phyloP scores from a whole-genome alignment of 2,888 invertebrate species.

The Spicauda simplicius region DNA sequence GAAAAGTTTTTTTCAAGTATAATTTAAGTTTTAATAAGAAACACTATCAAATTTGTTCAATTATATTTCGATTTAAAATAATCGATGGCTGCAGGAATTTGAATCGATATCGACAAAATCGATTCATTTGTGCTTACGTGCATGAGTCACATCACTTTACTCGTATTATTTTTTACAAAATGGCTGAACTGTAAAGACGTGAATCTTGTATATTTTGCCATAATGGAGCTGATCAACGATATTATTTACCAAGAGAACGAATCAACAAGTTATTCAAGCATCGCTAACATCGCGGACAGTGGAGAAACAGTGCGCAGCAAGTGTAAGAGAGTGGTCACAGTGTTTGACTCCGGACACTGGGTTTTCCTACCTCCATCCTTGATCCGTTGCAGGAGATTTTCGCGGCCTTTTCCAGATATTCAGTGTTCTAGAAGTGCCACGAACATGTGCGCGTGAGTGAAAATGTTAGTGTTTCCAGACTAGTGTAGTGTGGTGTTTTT shows the following conservation, averaged over 20 bases:
- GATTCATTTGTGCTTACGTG: slow-evolving; percentile 1
- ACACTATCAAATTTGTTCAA: too few relatives aligned
- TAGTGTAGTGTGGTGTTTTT: slow-evolving; percentile 50
- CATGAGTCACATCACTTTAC: slow-evolving; percentile 1
- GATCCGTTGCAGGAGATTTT: slow-evolving; percentile 57
- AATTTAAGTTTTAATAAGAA: too few relatives aligned
- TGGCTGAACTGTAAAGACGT: slow-evolving; percentile 83
- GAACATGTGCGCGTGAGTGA: slow-evolving; percentile 58
- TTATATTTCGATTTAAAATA: too few relatives aligned
- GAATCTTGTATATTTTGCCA: slow-evolving; percentile 65
- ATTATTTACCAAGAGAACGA: slow-evolving; percentile 61
- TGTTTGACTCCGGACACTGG: slow-evolving; percentile 57
- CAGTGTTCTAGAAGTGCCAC: slow-evolving; percentile 50
- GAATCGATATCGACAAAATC: background rate
- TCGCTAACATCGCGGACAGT: slow-evolving; percentile 55
- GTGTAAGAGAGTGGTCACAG: slow-evolving; percentile 41
- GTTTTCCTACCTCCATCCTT: slow-evolving; percentile 53
- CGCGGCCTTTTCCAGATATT: slow-evolving; percentile 65
- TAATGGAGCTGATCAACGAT: slow-evolving; percentile 75
- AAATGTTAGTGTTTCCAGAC: slow-evolving; percentile 62
- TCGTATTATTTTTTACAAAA: slow-evolving; percentile 66
- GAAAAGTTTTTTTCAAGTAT: too few relatives aligned
- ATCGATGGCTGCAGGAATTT: background rate
- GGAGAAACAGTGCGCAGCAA: slow-evolving; percentile 58
- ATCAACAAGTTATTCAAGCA: slow-evolving; percentile 57